Evolutionary conservation across 2,797 vertebrate species (phyloP), one percentile per base, ranked within the genome.

Genomic region (Halcyon smyrnensis): DNA sequence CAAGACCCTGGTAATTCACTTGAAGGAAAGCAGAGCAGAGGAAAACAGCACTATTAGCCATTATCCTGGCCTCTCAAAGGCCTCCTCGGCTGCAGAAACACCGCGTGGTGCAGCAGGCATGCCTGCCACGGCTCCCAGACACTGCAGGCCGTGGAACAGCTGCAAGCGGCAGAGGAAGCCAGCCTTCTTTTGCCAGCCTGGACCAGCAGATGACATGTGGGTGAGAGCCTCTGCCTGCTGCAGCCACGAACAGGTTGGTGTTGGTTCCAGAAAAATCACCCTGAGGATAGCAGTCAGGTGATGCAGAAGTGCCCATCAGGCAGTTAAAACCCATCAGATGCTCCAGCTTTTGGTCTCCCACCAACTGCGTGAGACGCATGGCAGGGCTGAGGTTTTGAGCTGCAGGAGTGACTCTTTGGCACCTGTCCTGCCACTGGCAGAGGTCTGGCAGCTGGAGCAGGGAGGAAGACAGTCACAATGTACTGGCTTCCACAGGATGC

Each of bases 1-100:
- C 95, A 94, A 92, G 95, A 95, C 94, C 96, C 87, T 89, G 92
- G 96, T 97, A 98, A 98, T 98, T 97, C 98, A 97, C 93, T 97
- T 95, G 95, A 96, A 97, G 97, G 63, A 95, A 97, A 96, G 95
- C 97, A 96, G 96, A 96, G 97, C 93, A 94, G 95, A 94, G 96
- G 95, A 96, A 97, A 97, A 96, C 24, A 88, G 82, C 96, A 95
- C 94, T 96, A 96, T 96, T 95, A 95, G 95, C 96, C 60, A 75
- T 97, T 97, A 92, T 95, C 81, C 91, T 4, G 20, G 91, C 83
- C 93, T 97, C 89, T 95, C 91, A 94, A 81, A 95, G 86, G 92
- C 94, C 89, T 95, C 70, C 78, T 81, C 0, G 69, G 77, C 85
- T 90, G 93, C 93, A 95, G 95, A 95, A 90, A 90, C 0, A 0